A percentile compares a stretch with the other conserved stretches of the same genome.
phyloP scores from a whole-genome alignment of 2,797 vertebrate species.

The Mus minutoides region DNA sequence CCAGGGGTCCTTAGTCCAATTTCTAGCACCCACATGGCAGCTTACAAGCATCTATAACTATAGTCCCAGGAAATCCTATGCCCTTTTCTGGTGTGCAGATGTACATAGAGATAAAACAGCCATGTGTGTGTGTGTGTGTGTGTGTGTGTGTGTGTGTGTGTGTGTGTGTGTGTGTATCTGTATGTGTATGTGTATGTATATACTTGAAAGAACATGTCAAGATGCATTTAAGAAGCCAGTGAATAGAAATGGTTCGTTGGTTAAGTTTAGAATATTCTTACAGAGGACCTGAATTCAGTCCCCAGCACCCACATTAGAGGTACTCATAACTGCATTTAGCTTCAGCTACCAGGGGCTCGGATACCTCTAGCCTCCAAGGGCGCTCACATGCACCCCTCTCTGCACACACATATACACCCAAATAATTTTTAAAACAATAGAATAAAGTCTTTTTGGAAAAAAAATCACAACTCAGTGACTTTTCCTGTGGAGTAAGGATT shows the following conservation, averaged over 20 bases:
- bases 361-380: not conserved
- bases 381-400: not conserved
- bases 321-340: not conserved
- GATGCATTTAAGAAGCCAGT: too few relatives aligned
- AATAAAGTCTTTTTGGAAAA: not conserved
- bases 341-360: not conserved
- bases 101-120: not conserved
- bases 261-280: not conserved
- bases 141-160: too few relatives aligned
- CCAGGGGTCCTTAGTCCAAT: not conserved
- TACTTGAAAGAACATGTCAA: not conserved
- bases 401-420: not conserved
- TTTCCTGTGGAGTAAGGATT: too few relatives aligned
- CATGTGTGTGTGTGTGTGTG: not conserved
- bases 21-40: too few relatives aligned
- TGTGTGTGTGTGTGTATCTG: not conserved
- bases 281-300: not conserved
- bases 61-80: not conserved
- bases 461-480: not conserved
- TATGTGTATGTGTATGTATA: not conserved
- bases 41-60: not conserved
- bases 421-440: not conserved
- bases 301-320: not conserved
- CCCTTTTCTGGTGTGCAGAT: not conserved
- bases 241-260: not conserved